phyloP scores from a whole-genome alignment of 2,888 invertebrate genomes.

The Pachliopta kotzebuea region DNA sequence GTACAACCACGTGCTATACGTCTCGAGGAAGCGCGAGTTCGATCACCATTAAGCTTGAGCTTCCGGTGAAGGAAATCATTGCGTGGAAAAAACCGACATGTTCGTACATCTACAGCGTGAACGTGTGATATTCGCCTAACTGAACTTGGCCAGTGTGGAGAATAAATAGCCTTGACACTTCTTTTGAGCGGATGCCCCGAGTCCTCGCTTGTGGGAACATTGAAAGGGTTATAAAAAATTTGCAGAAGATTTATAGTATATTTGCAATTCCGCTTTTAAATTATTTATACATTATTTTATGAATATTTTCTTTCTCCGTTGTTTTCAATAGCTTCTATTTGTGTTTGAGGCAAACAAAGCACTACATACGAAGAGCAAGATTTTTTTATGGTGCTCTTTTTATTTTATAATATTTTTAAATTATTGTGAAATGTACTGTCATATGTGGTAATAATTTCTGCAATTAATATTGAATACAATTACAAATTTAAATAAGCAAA shows the following conservation, averaged over 20 bases:
- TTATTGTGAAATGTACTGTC: constrained; percentile 16
- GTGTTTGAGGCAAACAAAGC: neutral
- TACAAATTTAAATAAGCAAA: neutral
- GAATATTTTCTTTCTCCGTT: constrained; percentile 13
- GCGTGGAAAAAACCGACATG: too few relatives aligned
- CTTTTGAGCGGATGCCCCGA: too few relatives aligned
- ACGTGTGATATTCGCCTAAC: too few relatives aligned
- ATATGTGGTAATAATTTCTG: constrained; percentile 9
- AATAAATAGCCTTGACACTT: too few relatives aligned
- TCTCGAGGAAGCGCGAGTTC: too few relatives aligned
- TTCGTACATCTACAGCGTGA: too few relatives aligned
- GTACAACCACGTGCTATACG: too few relatives aligned
- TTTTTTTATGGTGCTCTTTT: constrained; percentile 22
- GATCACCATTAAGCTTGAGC: too few relatives aligned
- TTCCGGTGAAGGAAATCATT: too few relatives aligned
- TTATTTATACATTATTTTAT: constrained; percentile 22
- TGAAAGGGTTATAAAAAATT: neutral
- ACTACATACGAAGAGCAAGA: neutral
- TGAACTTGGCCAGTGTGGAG: too few relatives aligned
- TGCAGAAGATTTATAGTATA: constrained; percentile 27
- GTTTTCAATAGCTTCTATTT: constrained; percentile 5
- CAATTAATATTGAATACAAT: neutral
- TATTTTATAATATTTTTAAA: constrained; percentile 2
- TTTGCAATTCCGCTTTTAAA: constrained; percentile 33
- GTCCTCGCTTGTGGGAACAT: too few relatives aligned